Base-by-base conservation (phyloP, 2,888 invertebrate species). In the Pollenia labialis region DNA sequence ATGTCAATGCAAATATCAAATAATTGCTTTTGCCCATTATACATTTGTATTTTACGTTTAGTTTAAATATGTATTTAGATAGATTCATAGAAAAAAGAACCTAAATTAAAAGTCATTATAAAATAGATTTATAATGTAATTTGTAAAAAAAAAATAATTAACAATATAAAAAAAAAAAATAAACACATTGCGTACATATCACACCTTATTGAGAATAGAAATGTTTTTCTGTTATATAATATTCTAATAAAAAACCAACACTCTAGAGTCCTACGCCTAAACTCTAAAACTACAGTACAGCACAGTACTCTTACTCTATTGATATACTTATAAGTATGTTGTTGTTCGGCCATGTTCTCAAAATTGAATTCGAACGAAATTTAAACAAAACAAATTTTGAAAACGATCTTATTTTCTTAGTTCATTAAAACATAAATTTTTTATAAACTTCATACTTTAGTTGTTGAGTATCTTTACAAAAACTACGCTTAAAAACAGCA, bases 161-260 rank as follows among this genome's bases (percentile, higher is more conserved):
- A 62, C 62, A 44, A 23, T 11, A 52, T 42, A 23, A 23, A 23
- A 74, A 68, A 68, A 68, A 62, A 76, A 74, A 62, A 40, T 62
- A 87, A 84, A 84, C 68, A 84, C 81, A 79, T 87, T 75, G 81
- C 84, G 77, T 84, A 81, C 60, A 81, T 87, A 87, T 87, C 87
- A 87, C 87, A 87, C 87, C 81, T 77, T 84, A 87, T 87, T 87
- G 77, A 81, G 77, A 84, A 81, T 84, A 84, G 42, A 87, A 87
- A 76, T 46, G 44, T 83, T 66, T 72, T 56, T 69, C 10, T 60
- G 48, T 66, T 81, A 54, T 74, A 66, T 81, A 77, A 81, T 32
- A 32, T 74, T 77, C 84, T 84, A 81, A 66, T 77, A 81, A 72
- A 86, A 87, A 81, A 81, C 76, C 86, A 81, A 84, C 72, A 77